Conservation (phyloP, 2,113 vertebrate genomes). For the Azemiops feae region DNA sequence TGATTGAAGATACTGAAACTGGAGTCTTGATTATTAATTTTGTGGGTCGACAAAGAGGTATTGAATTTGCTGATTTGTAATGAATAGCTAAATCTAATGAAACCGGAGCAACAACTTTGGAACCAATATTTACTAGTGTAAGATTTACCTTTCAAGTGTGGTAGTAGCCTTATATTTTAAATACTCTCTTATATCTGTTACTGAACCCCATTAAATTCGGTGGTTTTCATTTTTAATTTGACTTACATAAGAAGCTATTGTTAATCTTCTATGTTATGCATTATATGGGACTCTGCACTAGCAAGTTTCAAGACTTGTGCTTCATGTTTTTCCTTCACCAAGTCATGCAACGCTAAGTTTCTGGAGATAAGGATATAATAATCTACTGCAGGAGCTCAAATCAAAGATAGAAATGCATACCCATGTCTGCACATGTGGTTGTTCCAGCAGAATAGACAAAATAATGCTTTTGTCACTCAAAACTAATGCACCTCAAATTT, state of each 20-base stretch:
- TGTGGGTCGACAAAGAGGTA: neutral
- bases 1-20: neutral
- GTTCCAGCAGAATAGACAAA: neutral
- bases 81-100: neutral
- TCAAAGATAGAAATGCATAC: neutral
- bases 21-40: neutral
- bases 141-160: neutral
- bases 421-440: neutral
- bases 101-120: neutral
- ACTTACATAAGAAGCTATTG: too few species aligned
- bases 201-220: neutral
- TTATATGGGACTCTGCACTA: neutral
- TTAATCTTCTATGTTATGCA: neutral
- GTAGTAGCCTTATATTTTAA: neutral
- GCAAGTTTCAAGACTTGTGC: neutral
- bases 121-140: neutral
- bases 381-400: neutral
- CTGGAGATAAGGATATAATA: neutral
- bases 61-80: neutral
- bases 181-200: neutral
- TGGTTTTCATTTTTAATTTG: neutral
- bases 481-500: slow-evolving; percentile 12
- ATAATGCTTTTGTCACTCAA: neutral
- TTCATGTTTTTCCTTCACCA: neutral
- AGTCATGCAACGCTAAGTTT: neutral